A percentile compares a stretch with the other conserved stretches of the same genome.
phyloP scores from a whole-genome alignment of 2,113 vertebrate genomes.

The Sinocyclocheilus anshuiensis region DNA sequence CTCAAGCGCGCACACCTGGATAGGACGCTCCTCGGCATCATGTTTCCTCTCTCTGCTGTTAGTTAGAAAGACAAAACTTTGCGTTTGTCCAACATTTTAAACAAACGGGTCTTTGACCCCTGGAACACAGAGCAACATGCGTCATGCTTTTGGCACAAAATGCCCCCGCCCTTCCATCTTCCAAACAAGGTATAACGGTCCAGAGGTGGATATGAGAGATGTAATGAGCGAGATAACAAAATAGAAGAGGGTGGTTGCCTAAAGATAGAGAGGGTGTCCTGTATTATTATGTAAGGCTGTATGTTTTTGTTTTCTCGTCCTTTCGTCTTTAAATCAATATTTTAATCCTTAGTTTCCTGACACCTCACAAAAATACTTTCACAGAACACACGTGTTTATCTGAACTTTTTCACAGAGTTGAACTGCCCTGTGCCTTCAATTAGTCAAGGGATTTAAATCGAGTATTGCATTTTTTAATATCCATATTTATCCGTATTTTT shows the following conservation, averaged over 20 bases:
- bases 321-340: background rate
- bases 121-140: slow-evolving; percentile 60
- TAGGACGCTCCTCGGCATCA: slow-evolving; percentile 73
- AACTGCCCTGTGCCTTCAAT: background rate
- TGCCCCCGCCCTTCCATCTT: slow-evolving; percentile 15
- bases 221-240: background rate
- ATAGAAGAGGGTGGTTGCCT: background rate
- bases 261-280: background rate
- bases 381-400: slow-evolving; percentile 12
- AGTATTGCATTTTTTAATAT: background rate
- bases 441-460: background rate
- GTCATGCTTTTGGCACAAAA: slow-evolving; percentile 58
- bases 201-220: background rate
- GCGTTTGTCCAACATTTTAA: slow-evolving; percentile 66
- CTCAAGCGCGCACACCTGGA: slow-evolving; percentile 65
- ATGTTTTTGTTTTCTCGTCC: background rate
- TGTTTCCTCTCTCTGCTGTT: slow-evolving; percentile 47
- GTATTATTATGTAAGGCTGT: background rate
- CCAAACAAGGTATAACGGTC: slow-evolving; percentile 38
- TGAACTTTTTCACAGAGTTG: slow-evolving; percentile 11
- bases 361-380: background rate
- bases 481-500: background rate
- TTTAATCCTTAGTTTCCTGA: background rate
- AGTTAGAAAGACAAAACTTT: slow-evolving; percentile 16
- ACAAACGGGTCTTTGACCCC: slow-evolving; percentile 78